Conservation (phyloP, 2,113 vertebrate genomes). For the Alethe diademata region DNA sequence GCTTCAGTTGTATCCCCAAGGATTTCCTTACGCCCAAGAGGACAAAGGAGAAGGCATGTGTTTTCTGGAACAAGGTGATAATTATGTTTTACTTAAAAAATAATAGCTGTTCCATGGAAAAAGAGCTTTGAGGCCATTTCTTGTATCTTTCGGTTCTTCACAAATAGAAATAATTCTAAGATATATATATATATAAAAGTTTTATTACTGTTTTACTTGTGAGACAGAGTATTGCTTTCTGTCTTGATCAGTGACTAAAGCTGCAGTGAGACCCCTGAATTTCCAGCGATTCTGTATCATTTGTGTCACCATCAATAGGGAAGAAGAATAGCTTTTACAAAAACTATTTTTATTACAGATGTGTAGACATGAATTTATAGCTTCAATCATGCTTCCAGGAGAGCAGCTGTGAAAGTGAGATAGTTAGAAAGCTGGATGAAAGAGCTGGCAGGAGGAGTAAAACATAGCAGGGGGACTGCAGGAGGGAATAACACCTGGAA, state of each 20-base stretch:
- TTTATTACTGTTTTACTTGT: neutral
- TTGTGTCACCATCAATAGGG: neutral
- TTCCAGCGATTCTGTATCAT: neutral
- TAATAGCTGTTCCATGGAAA: neutral
- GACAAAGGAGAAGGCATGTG: neutral
- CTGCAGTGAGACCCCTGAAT: neutral
- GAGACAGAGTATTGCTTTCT: neutral
- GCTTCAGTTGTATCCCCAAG: neutral
- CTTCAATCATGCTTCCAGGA: constrained; percentile 44
- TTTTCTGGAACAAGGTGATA: neutral
- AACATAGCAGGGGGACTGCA: accelerated
- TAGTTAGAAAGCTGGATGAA: constrained; percentile 56
- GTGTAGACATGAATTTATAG: constrained; percentile 48
- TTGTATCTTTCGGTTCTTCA: neutral
- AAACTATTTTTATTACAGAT: constrained; percentile 36
- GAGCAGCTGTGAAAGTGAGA: constrained; percentile 58
- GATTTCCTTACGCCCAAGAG: neutral
- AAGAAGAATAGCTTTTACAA: constrained; percentile 30
- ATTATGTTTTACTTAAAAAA: neutral
- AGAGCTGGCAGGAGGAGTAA: constrained; percentile 24
- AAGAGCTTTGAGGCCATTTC: neutral
- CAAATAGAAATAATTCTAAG: neutral
- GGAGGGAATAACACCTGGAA: neutral
- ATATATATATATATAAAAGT: neutral
- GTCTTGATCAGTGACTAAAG: neutral